Conservation (phyloP, 2,888 invertebrate genomes). For the Gasteruption jaculator region DNA sequence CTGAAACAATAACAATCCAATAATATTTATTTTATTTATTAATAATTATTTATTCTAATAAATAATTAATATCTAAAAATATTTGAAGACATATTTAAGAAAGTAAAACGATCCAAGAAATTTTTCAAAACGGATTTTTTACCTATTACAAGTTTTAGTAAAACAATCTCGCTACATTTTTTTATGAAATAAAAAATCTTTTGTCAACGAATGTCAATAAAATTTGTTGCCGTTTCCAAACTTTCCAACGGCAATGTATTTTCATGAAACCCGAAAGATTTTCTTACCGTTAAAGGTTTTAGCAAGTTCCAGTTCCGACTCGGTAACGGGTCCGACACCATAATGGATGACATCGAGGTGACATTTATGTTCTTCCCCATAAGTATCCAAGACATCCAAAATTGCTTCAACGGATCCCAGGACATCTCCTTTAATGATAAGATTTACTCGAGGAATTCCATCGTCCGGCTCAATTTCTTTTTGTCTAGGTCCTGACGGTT, state of each 20-base stretch:
- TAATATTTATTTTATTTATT: constrained; percentile 7
- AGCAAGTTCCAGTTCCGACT: constrained; percentile 80
- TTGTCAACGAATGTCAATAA: too few species aligned
- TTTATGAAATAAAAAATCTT: constrained; percentile 8
- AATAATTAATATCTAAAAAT: constrained; percentile 4
- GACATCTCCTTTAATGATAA: constrained; percentile 82
- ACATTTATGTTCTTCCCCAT: constrained; percentile 66
- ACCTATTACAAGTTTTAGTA: background rate
- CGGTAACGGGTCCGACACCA: constrained; percentile 83
- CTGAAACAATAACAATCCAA: constrained; percentile 46
- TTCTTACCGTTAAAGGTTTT: constrained; percentile 62
- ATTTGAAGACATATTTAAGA: constrained; percentile 5
- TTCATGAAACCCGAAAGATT: too few species aligned
- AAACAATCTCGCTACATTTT: background rate
- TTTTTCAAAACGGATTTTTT: too few species aligned
- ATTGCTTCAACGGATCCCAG: constrained; percentile 96
- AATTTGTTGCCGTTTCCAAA: too few species aligned
- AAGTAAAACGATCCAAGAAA: too few species aligned
- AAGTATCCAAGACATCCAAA: constrained; percentile 83
- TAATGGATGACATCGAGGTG: constrained; percentile 81
- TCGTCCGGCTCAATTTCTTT: constrained; percentile 57
- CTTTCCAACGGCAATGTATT: too few species aligned
- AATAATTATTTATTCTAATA: constrained; percentile 7
- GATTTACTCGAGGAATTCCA: constrained; percentile 56
- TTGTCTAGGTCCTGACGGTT: constrained; percentile 58